Evolutionary conservation across 2,888 invertebrate genomes (phyloP), one percentile per base, ranked within the genome.

Genomic region (Rotaria macrura): DNA sequence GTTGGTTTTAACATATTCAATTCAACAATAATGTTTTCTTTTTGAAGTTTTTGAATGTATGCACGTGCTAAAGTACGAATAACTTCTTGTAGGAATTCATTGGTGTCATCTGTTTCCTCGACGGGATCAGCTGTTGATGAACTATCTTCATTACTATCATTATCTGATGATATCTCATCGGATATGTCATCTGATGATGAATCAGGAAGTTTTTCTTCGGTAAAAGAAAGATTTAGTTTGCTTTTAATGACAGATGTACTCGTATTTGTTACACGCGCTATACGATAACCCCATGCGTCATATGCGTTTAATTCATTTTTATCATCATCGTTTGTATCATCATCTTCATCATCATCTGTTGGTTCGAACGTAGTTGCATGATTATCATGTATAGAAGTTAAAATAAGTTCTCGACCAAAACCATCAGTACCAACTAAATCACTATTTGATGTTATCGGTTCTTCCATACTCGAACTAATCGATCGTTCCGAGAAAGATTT

Each of bases 1-100:
- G 74, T 74, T 23, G 74, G 74, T 40, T 74, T 74, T 40, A 74
- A 74, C 74, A 74, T 74, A 34, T 74, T 74, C 25, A 74, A 40
- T 74, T 74, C 74, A 23, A 74, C 74, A 23, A 74, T 40, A 25
- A 74, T 40, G 40, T 74, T 74, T 40, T 34, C 74, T 6, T 17
- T 40, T 23, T 40, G 10, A 23, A 40, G 40, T 23, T 74, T 74
- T 74, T 74, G 38, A 10, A 10, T 25, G 40, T 74, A 74, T 25
- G 38, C 74, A 74, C 74, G 74, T 74, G 12, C 40, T 25, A 74
- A 40, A 25, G 74, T 40, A 23, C 23, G 74, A 38, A 40, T 40
- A 7, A 74, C 40, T 74, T 74, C 74, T 20, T 40, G 20, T 74
- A 14, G 74, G 17, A 74, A 74, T 74, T 74, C 74, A 74, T 12